Conservation (phyloP, 92 coral and sea anemone species). For the Bergia sp. region DNA sequence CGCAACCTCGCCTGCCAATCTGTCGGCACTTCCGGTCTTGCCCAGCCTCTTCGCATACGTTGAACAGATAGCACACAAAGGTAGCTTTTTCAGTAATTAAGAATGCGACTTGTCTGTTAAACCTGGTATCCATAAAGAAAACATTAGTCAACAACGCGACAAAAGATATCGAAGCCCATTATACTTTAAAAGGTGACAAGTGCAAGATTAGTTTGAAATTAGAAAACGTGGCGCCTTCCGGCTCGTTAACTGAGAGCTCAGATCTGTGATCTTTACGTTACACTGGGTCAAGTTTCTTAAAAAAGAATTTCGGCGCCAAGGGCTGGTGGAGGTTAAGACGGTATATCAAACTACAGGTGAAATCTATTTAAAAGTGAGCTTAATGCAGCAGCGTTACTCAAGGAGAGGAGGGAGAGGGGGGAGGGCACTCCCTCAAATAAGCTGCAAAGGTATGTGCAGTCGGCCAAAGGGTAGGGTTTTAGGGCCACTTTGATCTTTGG, state of each 20-base stretch:
- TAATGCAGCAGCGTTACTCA: too few relatives aligned
- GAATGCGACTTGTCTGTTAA: not conserved
- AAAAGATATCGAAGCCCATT: not conserved
- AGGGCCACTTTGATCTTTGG: too few relatives aligned
- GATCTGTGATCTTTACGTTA: not conserved
- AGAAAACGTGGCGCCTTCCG: constrained; percentile 3
- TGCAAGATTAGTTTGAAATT: constrained; percentile 9
- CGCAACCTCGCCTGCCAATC: not conserved
- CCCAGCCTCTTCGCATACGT: not conserved
- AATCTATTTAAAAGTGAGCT: too few relatives aligned
- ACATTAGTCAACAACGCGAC: not conserved
- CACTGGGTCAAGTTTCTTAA: not conserved
- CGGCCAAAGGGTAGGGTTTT: too few relatives aligned
- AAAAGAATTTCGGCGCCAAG: too few relatives aligned
- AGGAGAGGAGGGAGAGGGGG: too few relatives aligned
- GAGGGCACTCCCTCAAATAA: too few relatives aligned
- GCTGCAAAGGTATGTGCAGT: too few relatives aligned
- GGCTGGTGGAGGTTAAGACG: too few relatives aligned
- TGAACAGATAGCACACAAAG: not conserved
- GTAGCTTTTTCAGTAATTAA: not conserved
- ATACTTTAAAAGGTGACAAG: constrained; percentile 11
- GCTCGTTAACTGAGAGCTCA: not conserved
- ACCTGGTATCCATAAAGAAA: constrained; percentile 18
- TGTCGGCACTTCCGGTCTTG: not conserved
- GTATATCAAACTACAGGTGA: too few relatives aligned